phyloP scores from a whole-genome alignment of 2,888 invertebrate genomes.

The Lypha dubia region DNA sequence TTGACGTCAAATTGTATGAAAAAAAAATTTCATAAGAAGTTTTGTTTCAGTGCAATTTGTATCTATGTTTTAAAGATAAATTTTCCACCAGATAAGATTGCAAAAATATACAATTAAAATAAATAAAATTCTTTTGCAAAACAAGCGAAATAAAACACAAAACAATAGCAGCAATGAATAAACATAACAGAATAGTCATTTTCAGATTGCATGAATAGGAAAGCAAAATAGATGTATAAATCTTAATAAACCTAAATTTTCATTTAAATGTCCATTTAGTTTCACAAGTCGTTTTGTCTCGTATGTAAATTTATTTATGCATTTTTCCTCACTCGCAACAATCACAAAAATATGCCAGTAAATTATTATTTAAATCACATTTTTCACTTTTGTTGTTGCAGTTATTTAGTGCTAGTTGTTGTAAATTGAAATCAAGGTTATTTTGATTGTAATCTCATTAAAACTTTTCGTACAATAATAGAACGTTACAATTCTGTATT shows the following conservation, averaged over 20 bases:
- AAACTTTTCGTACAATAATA: conserved; percentile 11
- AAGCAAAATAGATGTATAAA: conserved; percentile 52
- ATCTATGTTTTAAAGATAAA: conserved; percentile 32
- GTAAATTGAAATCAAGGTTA: conserved; percentile 69
- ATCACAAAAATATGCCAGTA: conserved; percentile 59
- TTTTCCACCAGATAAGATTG: conserved; percentile 45
- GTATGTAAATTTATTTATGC: conserved; percentile 49
- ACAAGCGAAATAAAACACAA: background rate
- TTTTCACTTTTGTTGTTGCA: conserved; percentile 32
- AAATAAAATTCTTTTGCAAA: conserved; percentile 44
- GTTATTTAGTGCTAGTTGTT: conserved; percentile 18
- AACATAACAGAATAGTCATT: conserved; percentile 7
- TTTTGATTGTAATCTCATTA: conserved; percentile 65
- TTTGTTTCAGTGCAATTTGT: conserved; percentile 1
- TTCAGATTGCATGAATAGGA: background rate
- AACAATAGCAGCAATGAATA: background rate
- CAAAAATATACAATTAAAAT: conserved; percentile 22
- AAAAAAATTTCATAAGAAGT: too few relatives aligned
- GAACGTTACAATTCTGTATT: conserved; percentile 50
- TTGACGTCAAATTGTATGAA: too few relatives aligned
- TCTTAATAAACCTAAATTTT: conserved; percentile 67
- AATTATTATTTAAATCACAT: conserved; percentile 63
- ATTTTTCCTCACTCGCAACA: conserved; percentile 46
- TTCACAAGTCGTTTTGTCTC: conserved; percentile 4
- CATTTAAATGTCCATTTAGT: conserved; percentile 38